A percentile compares a stretch with the other conserved stretches of the same genome.
Conservation (phyloP, 2,888 invertebrate species). For the Anticlea derivata region DNA sequence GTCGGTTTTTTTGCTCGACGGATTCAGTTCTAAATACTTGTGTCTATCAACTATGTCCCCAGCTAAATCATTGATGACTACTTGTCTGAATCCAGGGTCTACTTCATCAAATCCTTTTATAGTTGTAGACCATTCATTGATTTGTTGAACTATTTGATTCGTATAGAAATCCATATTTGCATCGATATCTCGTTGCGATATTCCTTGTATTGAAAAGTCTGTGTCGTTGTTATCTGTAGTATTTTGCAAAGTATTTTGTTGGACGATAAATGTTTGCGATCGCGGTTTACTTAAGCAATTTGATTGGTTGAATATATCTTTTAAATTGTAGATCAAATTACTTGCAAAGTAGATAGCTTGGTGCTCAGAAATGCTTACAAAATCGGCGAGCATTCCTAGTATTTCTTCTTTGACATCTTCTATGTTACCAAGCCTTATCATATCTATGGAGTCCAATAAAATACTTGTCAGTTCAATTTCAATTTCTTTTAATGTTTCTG, state of each 20-base stretch:
- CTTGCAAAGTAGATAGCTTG: slow-evolving; percentile 47
- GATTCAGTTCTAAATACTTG: slow-evolving; percentile 59
- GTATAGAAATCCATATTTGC: slow-evolving; percentile 43
- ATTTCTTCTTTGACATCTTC: slow-evolving; percentile 46
- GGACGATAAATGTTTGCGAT: slow-evolving; percentile 46
- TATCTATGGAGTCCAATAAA: slow-evolving; percentile 45
- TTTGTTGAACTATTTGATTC: slow-evolving; percentile 47
- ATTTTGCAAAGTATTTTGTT: slow-evolving; percentile 38
- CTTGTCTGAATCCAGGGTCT: slow-evolving; percentile 44
- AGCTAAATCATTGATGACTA: slow-evolving; percentile 56
- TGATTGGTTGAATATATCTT: slow-evolving; percentile 19
- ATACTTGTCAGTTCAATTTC: slow-evolving; percentile 51
- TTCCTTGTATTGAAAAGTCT: slow-evolving; percentile 29
- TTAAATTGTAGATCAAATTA: slow-evolving; percentile 26
- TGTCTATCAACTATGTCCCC: slow-evolving; percentile 63
- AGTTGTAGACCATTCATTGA: slow-evolving; percentile 58
- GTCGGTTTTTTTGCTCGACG: slow-evolving; percentile 36
- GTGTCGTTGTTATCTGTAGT: slow-evolving; percentile 21
- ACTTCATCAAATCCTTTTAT: slow-evolving; percentile 41
- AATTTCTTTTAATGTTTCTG: slow-evolving; percentile 39
- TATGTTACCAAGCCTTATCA: slow-evolving; percentile 38
- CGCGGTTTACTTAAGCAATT: slow-evolving; percentile 5
- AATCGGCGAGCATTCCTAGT: slow-evolving; percentile 40
- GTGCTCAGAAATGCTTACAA: slow-evolving; percentile 41
- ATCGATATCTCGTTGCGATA: slow-evolving; percentile 39